Conservation (phyloP, 2,113 vertebrate species). For the Lampris megalopsis region DNA sequence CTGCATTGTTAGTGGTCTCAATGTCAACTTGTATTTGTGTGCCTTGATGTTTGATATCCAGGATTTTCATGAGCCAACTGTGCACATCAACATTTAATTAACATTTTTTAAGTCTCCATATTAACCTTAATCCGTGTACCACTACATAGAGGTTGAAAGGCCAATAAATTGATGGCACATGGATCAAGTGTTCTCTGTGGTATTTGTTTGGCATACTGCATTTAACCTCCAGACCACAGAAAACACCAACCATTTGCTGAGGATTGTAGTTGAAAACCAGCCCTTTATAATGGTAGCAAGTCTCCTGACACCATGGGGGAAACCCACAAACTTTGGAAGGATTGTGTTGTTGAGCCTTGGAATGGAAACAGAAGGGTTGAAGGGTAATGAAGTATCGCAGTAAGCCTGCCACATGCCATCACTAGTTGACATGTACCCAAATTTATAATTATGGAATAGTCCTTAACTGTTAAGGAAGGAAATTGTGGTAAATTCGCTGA, state of each 20-base stretch:
- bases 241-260: conserved; percentile 71
- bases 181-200: conserved; percentile 37
- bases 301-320: conserved; percentile 37
- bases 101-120: background rate
- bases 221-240: conserved; percentile 66
- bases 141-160: conserved; percentile 30
- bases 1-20: background rate
- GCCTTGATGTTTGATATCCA: background rate
- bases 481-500: conserved; percentile 4
- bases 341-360: conserved; percentile 42
- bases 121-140: background rate
- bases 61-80: conserved; percentile 7
- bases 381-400: conserved; percentile 36
- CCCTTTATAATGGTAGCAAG: conserved; percentile 52
- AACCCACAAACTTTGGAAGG: conserved; percentile 53
- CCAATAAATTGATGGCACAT: conserved; percentile 29
- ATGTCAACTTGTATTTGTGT: background rate
- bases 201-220: conserved; percentile 57
- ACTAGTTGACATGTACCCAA: conserved; percentile 44
- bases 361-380: conserved; percentile 16
- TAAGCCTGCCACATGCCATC: conserved; percentile 22
- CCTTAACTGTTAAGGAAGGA: background rate
- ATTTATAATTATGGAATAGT: conserved; percentile 28
- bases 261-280: conserved; percentile 65
- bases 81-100: background rate